A percentile compares a stretch with the other conserved stretches of the same genome.
phyloP scores from a whole-genome alignment of 2,113 vertebrate species.

The Zosterops lateralis region DNA sequence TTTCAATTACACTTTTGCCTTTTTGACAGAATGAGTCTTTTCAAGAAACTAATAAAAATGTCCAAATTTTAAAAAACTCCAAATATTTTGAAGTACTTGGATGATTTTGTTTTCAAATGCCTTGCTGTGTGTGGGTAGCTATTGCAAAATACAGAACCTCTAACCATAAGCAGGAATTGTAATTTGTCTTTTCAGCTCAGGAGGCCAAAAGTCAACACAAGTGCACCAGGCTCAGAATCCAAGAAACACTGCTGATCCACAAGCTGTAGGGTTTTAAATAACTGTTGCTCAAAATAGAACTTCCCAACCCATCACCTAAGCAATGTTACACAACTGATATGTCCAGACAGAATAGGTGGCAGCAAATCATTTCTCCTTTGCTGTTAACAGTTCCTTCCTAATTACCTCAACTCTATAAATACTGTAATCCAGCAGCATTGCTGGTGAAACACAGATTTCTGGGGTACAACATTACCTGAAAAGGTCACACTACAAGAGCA shows the following conservation, averaged over 20 bases:
- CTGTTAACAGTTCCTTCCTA: background rate
- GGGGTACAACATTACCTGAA: background rate
- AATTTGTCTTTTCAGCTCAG: background rate
- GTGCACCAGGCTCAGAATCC: background rate
- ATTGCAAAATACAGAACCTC: background rate
- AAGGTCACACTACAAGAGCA: background rate
- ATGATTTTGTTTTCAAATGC: background rate
- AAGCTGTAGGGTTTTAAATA: slow-evolving; percentile 46
- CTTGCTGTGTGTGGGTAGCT: background rate
- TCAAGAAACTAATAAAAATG: background rate
- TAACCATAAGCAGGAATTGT: background rate
- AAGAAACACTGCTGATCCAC: background rate
- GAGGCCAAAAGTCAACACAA: background rate
- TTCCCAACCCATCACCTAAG: slow-evolving; percentile 25
- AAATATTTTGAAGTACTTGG: background rate
- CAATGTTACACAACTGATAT: background rate
- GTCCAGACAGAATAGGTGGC: background rate
- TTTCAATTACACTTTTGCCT: background rate
- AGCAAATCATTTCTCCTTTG: background rate
- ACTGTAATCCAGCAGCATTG: background rate
- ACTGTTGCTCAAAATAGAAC: slow-evolving; percentile 59
- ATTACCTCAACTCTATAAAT: background rate
- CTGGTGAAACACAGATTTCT: background rate
- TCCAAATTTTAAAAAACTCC: background rate
- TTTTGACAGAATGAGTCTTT: background rate